Base-by-base conservation (phyloP, 1,140 invertebrate genomes). In the Drosophila lacteicornis region DNA sequence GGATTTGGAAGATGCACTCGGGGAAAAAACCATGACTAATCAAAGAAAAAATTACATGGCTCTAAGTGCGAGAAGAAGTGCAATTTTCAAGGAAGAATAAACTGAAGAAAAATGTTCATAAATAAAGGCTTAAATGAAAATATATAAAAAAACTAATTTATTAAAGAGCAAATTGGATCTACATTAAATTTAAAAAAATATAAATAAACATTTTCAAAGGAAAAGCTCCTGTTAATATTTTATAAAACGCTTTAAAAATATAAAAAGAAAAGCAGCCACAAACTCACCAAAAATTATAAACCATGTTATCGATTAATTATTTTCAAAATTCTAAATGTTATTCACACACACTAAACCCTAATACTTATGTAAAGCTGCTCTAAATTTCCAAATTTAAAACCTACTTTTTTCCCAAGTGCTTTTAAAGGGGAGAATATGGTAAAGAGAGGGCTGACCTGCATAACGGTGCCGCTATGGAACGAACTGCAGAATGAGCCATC, bases 371-470 rank as follows among this genome's bases (percentile, higher is more conserved):
- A 0, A 17, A 3, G 0, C 1, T 0, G 1, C 0, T 36, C 6
- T 15, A 1, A 15, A 40, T 9, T 3, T 1, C 8, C 1, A 0
- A 55, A n/a, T n/a, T 22, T 0, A 25, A 5, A 7, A 0, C 7
- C 13, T 2, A 7, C 5, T 22, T 55, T 55, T 33, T 33, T 22
- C 4, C 4, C 19, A 55, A 55, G 53, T 55, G 53, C 33, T 5
- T 17, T 22, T 4, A 22, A 55, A 22, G 15, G n/a, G 30, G 22
- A 27, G 36, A 27, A 45, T 30, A 50, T 36, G 45, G 63, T 36
- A 27, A 58, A 71, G 69, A 59, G 66, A 73, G 69, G 69, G 82
- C 74, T 87, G 86, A 87, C 80, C 84, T 87, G 84, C 84, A 88
- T 87, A 87, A 88, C 84, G 82, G 82, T 88, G 85, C 77, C 66